phyloP scores from a whole-genome alignment of 2,888 invertebrate species.

The Neoitamus cyanurus region DNA sequence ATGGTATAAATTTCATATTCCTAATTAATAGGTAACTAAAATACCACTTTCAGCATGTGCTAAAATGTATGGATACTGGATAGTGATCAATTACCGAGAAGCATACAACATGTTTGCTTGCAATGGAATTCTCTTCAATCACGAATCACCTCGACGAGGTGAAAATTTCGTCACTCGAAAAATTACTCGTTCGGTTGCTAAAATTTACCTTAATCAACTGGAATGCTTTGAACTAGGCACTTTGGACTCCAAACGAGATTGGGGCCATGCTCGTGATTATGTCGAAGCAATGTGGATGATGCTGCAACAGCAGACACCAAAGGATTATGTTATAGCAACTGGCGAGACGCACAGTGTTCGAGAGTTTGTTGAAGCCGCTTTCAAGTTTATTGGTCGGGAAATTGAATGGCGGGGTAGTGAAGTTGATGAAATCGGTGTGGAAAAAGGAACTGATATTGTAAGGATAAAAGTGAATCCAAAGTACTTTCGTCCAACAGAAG shows the following conservation, averaged over 20 bases:
- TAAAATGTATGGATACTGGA: conserved; percentile 96
- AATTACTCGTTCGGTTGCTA: conserved; percentile 96
- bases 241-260: conserved; percentile 94
- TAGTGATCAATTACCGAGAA: conserved; percentile 94
- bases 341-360: conserved; percentile 94
- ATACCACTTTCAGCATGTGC: conserved; percentile 79
- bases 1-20: conserved; percentile 74
- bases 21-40: neutral
- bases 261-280: conserved; percentile 98
- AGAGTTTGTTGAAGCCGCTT: conserved; percentile 95
- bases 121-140: conserved; percentile 96
- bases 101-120: conserved; percentile 96
- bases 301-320: conserved; percentile 90
- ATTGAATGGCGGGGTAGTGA: conserved; percentile 92
- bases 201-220: conserved; percentile 90
- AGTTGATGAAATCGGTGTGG: conserved; percentile 78
- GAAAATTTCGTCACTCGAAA: conserved; percentile 99
- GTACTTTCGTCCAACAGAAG: conserved; percentile 98
- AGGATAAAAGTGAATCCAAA: conserved; percentile 91
- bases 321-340: conserved; percentile 98
- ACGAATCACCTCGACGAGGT: conserved; percentile 94
- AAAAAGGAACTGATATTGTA: conserved; percentile 76
- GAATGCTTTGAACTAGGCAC: conserved; percentile 91
- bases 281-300: conserved; percentile 99
- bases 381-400: conserved; percentile 81